Conservation (phyloP, 2,113 vertebrate species). For the Pao palembangensis region DNA sequence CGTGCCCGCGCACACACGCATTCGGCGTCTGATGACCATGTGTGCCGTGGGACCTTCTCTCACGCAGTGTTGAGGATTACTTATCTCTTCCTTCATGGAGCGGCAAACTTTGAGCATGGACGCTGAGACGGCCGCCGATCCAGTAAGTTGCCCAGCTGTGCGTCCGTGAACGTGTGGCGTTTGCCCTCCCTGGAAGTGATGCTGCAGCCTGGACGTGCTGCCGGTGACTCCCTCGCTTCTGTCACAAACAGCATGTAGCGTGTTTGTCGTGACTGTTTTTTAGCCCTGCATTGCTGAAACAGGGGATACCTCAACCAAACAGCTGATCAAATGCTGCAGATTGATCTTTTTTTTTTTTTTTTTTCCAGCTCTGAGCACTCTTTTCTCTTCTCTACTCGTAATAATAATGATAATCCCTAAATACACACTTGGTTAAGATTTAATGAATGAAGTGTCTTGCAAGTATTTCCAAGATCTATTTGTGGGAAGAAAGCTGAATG, state of each 20-base stretch:
- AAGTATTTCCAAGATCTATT: slow-evolving; percentile 29
- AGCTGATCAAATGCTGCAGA: background rate
- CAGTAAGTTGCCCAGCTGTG: slow-evolving; percentile 52
- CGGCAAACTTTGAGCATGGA: slow-evolving; percentile 81
- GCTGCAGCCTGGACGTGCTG: slow-evolving; percentile 16
- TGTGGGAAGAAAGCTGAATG: slow-evolving; percentile 44
- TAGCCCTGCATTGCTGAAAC: background rate
- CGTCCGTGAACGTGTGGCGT: slow-evolving; percentile 2
- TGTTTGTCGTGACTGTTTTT: background rate
- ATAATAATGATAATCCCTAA: background rate
- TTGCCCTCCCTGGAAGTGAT: slow-evolving; percentile 4
- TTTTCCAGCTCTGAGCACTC: too few species aligned
- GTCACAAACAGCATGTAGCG: slow-evolving; percentile 1
- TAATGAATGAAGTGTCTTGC: slow-evolving; percentile 2
- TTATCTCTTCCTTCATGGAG: slow-evolving; percentile 80
- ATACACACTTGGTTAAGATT: background rate
- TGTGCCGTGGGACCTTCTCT: slow-evolving; percentile 38
- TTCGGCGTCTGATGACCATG: slow-evolving; percentile 60
- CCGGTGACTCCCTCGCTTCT: slow-evolving; percentile 1
- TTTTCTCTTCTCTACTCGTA: background rate
- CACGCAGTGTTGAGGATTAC: slow-evolving; percentile 63
- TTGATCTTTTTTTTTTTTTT: background rate
- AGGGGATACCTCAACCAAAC: background rate
- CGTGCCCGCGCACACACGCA: slow-evolving; percentile 6
- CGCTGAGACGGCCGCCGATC: slow-evolving; percentile 62